Evolutionary conservation across 1,140 invertebrate species (phyloP).

Genomic region (Neuroterus valhalla): DNA sequence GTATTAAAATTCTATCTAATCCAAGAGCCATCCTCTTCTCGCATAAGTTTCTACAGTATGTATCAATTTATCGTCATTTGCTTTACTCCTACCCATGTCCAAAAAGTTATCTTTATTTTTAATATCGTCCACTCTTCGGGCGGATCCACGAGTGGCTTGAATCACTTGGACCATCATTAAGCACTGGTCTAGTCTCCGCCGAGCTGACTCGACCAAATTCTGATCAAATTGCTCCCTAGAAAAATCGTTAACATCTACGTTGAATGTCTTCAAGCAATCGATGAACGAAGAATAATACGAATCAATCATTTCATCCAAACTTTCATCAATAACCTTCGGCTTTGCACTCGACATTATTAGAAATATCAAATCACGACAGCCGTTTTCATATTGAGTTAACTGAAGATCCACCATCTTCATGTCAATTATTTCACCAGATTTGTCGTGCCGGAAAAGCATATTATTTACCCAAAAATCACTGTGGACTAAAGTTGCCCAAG

Average conservation of each 20-base stretch:
- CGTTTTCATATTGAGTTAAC: constrained; percentile 74
- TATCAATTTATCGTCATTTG: constrained; percentile 63
- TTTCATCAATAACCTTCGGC: constrained; percentile 73
- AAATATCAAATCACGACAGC: constrained; percentile 78
- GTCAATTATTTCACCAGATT: constrained; percentile 64
- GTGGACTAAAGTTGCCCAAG: constrained; percentile 76
- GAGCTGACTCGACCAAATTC: constrained; percentile 60
- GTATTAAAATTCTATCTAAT: constrained; percentile 36
- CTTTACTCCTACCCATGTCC: constrained; percentile 54
- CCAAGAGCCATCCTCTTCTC: constrained; percentile 61
- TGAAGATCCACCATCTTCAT: constrained; percentile 82
- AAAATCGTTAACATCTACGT: constrained; percentile 58
- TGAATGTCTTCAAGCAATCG: constrained; percentile 57
- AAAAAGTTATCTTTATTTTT: constrained; percentile 58
- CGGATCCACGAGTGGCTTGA: constrained; percentile 60
- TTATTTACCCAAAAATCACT: constrained; percentile 82
- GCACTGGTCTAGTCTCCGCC: constrained; percentile 65
- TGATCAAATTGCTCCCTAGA: constrained; percentile 57
- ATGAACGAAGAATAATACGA: constrained; percentile 77
- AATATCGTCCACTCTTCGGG: constrained; percentile 58
- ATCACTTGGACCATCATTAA: constrained; percentile 72
- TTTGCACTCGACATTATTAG: constrained; percentile 78
- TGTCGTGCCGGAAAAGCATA: constrained; percentile 75
- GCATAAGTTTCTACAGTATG: constrained; percentile 60
- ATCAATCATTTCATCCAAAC: constrained; percentile 74